phyloP scores from a whole-genome alignment of 2,888 invertebrate species.

The Archips xylosteana region DNA sequence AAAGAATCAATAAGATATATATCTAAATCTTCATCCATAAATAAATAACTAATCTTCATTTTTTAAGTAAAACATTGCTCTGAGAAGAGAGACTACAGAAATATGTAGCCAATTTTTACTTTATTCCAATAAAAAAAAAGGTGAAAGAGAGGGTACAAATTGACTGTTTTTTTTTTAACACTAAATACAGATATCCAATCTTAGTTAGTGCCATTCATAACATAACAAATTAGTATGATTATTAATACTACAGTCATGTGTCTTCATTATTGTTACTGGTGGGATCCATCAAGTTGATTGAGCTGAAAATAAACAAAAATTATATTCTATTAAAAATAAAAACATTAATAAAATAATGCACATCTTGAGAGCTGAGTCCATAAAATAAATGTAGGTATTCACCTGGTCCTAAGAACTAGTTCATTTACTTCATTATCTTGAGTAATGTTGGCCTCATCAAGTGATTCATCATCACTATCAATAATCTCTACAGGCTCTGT shows the following conservation, averaged over 20 bases:
- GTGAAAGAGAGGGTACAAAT: too few species aligned
- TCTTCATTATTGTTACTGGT: constrained; percentile 18
- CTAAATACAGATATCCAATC: background rate
- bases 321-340: background rate
- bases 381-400: constrained; percentile 2
- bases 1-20: background rate
- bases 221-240: background rate
- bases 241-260: constrained; percentile 13
- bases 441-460: constrained; percentile 1
- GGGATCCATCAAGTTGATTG: constrained; percentile 26
- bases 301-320: constrained; percentile 22
- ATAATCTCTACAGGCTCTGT: constrained; percentile 26
- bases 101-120: too few species aligned
- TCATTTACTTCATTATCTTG: constrained; percentile 33
- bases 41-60: background rate
- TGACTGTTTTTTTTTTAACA: background rate
- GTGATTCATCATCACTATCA: constrained; percentile 26
- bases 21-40: background rate
- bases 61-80: background rate
- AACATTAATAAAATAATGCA: background rate
- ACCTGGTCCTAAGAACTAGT: constrained; percentile 33
- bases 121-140: too few species aligned
- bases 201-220: background rate
- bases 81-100: too few species aligned
- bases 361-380: background rate